Base-by-base conservation (phyloP, 2,113 vertebrate species). In the Pluvianellus socialis region DNA sequence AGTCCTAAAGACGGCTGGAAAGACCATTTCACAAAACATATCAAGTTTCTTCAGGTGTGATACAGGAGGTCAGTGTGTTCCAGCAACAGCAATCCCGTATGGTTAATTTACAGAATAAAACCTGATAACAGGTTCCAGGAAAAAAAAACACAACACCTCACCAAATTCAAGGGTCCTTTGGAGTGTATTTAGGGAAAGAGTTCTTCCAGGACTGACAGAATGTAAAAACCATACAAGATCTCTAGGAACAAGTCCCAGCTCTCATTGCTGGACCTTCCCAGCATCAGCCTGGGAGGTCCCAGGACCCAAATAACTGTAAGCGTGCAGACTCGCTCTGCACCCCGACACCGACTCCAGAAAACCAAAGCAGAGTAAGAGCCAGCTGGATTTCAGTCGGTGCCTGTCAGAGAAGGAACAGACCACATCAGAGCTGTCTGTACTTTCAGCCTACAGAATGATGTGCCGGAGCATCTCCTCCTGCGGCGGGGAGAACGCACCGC, bases 261-360 rank as follows among this genome's bases (percentile, higher is more conserved):
- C 7, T 56, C 45, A 52, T 4, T 38, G 4, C 35, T 47, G 50
- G 59, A 44, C 30, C 7, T 61, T 26, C 28, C 55, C n/a, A 23
- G 49, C 38, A 58, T 0, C 47, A 35, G 33, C 45, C 30, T n/a
- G 63, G 4, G 49, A 87, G 49, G 16, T 20, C 6, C 61, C 62
- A 32, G 58, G 21, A 20, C 23, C 4, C 79, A 53, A 27, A 15
- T 0, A 4, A 14, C 56, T 1, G 4, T 3, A 17, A 13, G 32
- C 1, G 7, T 28, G n/a, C 71, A 26, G 62, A 21, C 20, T 12
- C 28, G 72, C 84, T 70, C 40, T 5, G 7, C 9, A 14, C 30
- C 55, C 49, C 16, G 12, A 5, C 50, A 10, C 10, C 2, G 0
- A 4, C 49, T 27, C 62, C 10, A 16, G 56, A 11, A 63, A 52